phyloP scores from a whole-genome alignment of 2,888 invertebrate species.

The Colostygia pectinataria region DNA sequence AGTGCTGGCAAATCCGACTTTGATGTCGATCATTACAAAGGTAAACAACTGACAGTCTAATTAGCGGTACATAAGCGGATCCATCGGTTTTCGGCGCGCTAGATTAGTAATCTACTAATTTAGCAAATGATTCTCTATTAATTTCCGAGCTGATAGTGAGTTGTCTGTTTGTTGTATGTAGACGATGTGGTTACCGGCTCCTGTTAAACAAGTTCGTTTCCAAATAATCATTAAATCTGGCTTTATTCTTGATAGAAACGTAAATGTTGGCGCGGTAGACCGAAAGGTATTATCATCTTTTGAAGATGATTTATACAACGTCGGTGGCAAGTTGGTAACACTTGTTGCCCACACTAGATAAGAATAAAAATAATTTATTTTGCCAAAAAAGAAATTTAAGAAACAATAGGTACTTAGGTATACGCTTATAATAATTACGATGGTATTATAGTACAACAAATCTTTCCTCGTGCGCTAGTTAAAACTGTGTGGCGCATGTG shows the following conservation, averaged over 20 bases:
- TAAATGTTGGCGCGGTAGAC: not conserved
- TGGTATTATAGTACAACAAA: too few species aligned
- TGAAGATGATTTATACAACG: too few species aligned
- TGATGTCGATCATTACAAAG: constrained; percentile 67
- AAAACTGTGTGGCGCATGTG: too few species aligned
- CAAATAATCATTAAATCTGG: constrained; percentile 19
- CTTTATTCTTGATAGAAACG: constrained; percentile 8
- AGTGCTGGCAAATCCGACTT: constrained; percentile 47
- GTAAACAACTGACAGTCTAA: constrained; percentile 65
- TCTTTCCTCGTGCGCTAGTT: too few species aligned
- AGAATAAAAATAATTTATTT: too few species aligned
- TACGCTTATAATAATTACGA: too few species aligned
- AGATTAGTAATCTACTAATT: constrained; percentile 62
- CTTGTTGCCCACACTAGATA: too few species aligned
- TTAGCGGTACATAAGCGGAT: constrained; percentile 66
- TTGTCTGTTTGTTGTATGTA: constrained; percentile 39
- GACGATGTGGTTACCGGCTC: constrained; percentile 30
- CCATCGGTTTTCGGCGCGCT: constrained; percentile 56
- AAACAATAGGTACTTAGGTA: too few species aligned
- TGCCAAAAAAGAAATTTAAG: too few species aligned
- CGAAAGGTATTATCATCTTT: not conserved
- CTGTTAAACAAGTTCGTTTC: constrained; percentile 24
- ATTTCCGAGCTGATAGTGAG: constrained; percentile 50
- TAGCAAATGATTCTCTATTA: constrained; percentile 58
- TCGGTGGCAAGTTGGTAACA: too few species aligned